Evolutionary conservation across 2,888 invertebrate species (phyloP).

Genomic region (Eupithecia subumbrata): DNA sequence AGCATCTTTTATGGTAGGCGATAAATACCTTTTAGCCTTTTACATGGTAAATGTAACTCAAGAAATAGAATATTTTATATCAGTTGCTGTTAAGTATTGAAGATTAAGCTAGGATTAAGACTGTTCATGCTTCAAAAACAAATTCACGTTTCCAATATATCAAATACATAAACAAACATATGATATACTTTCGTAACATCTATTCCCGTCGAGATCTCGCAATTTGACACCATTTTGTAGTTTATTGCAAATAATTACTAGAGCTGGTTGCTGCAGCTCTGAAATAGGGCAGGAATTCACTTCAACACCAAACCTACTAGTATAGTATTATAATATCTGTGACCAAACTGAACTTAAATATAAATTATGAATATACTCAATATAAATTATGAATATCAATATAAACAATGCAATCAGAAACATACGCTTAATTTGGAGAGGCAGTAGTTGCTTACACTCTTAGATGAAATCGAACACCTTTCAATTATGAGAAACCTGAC

Average conservation of each 20-base stretch:
- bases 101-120: background rate
- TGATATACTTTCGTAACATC: conserved; percentile 33
- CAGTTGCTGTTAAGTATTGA: background rate
- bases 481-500: conserved; percentile 67
- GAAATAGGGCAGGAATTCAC: conserved; percentile 10
- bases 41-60: conserved; percentile 9
- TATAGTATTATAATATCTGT: too few species aligned
- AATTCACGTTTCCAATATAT: background rate
- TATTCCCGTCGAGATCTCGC: conserved; percentile 46
- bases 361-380: too few species aligned
- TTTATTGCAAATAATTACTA: conserved; percentile 53
- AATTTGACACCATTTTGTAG: conserved; percentile 49
- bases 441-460: background rate
- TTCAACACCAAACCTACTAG: background rate
- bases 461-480: conserved; percentile 63
- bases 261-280: conserved; percentile 32
- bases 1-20: conserved; percentile 41
- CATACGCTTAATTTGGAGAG: background rate
- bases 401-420: background rate
- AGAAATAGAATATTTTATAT: background rate
- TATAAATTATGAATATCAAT: background rate
- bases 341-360: too few species aligned
- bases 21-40: conserved; percentile 33
- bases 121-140: background rate
- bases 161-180: background rate